Percentiles rank a stretch among this genome's conserved stretches.
Evolutionary conservation across 2,888 invertebrate genomes (phyloP).

Genomic region (Eristalis pertinax): DNA sequence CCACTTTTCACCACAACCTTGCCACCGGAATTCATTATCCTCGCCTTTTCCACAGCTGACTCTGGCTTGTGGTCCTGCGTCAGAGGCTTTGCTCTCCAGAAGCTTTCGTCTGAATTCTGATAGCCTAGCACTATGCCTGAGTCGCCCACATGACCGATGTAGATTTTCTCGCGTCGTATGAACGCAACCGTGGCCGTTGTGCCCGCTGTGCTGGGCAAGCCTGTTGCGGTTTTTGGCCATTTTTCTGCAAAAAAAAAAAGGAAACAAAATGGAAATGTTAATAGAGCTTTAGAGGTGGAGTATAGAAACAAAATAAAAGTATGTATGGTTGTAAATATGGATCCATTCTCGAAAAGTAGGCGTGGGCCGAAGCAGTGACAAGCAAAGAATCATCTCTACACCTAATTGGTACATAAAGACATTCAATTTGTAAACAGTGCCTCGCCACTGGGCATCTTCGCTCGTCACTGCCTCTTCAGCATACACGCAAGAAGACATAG

Average conservation of each 20-base stretch:
- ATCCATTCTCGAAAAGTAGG: no score
- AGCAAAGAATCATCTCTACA: no score
- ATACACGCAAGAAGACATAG: no score
- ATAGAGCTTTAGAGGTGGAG: background rate
- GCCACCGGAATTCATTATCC: constrained; percentile 92
- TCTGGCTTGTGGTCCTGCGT: constrained; percentile 98
- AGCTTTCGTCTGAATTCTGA: constrained; percentile 86
- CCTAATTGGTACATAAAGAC: no score
- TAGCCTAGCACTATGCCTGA: constrained; percentile 96
- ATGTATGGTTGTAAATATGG: no score
- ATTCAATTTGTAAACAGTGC: no score
- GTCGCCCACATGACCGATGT: constrained; percentile 99
- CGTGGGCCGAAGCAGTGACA: no score
- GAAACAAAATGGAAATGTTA: background rate
- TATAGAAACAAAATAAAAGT: no score
- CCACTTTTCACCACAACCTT: constrained; percentile 90
- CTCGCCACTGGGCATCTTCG: no score
- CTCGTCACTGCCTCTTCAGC: no score
- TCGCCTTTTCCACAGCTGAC: constrained; percentile 89
- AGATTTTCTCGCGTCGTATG: constrained; percentile 95
- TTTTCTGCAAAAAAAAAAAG: constrained; percentile 85
- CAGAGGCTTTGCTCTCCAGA: constrained; percentile 91
- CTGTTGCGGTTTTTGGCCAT: constrained; percentile 98
- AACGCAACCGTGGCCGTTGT: constrained; percentile 98
- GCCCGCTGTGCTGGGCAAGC: constrained; percentile 97